These are phyloP conservation scores for Acipenser oxyrinchus DNA, from an alignment of 2,797 vertebrate species.

Conservation along the genomic window DNA sequence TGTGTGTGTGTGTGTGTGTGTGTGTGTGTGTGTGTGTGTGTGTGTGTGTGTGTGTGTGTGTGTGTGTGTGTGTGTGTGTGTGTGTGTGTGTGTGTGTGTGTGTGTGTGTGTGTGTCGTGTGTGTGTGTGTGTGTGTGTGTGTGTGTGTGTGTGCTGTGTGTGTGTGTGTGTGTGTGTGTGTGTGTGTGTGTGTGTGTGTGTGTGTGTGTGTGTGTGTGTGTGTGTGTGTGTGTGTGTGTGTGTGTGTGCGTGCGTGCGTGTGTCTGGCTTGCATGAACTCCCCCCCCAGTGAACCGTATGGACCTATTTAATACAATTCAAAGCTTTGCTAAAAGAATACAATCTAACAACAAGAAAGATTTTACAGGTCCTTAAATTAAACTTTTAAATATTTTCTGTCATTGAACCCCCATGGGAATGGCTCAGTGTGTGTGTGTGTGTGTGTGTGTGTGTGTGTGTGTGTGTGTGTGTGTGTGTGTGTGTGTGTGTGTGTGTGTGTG, in stretches of 20 bases:
- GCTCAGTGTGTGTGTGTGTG: conserved; percentile 3
- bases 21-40: conserved; percentile 14
- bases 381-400: too few species aligned
- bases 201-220: conserved; percentile 23
- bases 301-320: too few species aligned
- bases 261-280: background rate
- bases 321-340: too few species aligned
- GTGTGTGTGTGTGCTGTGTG: conserved; percentile 35
- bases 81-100: conserved; percentile 9
- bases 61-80: conserved; percentile 14
- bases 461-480: conserved; percentile 33
- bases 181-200: conserved; percentile 12
- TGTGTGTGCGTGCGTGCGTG: conserved; percentile 8
- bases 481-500: too few species aligned
- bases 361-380: too few species aligned
- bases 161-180: conserved; percentile 31
- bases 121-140: conserved; percentile 14
- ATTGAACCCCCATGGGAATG: too few species aligned
- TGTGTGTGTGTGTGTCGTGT: conserved; percentile 16
- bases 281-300: too few species aligned
- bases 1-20: conserved; percentile 33
- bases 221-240: conserved; percentile 15
- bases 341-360: too few species aligned
- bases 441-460: conserved; percentile 28
- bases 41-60: conserved; percentile 22